These are phyloP conservation scores for Seriola dumerili DNA, from an alignment of 2,113 vertebrate species.

Conservation along the genomic window DNA sequence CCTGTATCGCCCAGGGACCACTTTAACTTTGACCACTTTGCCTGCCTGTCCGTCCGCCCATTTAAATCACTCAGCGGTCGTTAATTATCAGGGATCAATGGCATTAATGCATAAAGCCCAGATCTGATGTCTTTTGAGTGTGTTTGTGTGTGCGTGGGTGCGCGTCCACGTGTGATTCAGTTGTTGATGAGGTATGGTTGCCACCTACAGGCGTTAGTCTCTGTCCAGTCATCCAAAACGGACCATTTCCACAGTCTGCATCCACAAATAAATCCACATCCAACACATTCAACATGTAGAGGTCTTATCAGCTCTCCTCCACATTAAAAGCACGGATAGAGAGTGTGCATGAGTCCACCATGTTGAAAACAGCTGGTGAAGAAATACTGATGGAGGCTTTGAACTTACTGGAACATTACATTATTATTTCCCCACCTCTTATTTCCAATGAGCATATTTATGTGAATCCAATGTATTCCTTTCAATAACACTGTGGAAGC, in stretches of 20 bases:
- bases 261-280: constrained; percentile 39
- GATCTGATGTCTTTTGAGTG: constrained; percentile 35
- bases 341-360: neutral
- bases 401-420: neutral
- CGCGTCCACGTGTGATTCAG: constrained; percentile 43
- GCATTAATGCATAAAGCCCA: constrained; percentile 63
- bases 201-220: constrained; percentile 82
- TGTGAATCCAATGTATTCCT: neutral
- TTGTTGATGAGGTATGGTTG: constrained; percentile 80
- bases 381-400: neutral
- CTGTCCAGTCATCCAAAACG: constrained; percentile 56
- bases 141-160: neutral
- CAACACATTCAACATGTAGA: constrained; percentile 39
- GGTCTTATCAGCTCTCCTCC: constrained; percentile 13
- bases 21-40: constrained; percentile 77
- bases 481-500: neutral
- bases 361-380: neutral
- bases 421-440: neutral
- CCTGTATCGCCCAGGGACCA: constrained; percentile 58
- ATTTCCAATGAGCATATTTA: neutral
- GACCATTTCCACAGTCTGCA: constrained; percentile 41
- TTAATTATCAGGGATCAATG: constrained; percentile 79
- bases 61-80: constrained; percentile 64
- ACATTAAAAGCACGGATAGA: neutral
- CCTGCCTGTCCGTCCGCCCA: constrained; percentile 46